phyloP scores from a whole-genome alignment of 2,888 invertebrate species.

The Lomographa bimaculata region DNA sequence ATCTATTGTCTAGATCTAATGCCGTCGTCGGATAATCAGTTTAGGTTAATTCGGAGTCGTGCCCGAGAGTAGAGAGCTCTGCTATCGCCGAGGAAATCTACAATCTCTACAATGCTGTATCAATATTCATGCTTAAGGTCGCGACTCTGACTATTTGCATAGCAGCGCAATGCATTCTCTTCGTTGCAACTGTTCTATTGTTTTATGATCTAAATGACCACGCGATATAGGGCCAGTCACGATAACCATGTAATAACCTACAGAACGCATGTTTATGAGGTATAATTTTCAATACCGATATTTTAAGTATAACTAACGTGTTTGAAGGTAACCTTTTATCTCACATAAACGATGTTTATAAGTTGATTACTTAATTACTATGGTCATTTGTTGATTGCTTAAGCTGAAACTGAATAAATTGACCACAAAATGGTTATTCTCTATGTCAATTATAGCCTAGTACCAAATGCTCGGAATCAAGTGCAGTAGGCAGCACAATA shows the following conservation, averaged over 20 bases:
- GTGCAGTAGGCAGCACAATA: constrained; percentile 37
- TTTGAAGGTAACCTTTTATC: constrained; percentile 3
- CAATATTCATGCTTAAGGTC: constrained; percentile 82
- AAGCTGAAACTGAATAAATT: constrained; percentile 26
- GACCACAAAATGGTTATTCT: constrained; percentile 28
- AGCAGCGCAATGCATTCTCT: constrained; percentile 78
- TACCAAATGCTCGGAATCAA: constrained; percentile 21
- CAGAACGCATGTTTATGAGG: constrained; percentile 48
- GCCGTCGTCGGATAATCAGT: constrained; percentile 61
- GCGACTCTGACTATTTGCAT: constrained; percentile 81
- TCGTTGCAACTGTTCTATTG: constrained; percentile 79
- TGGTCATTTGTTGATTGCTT: constrained; percentile 22
- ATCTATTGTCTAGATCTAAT: constrained; percentile 52
- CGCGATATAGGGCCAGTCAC: constrained; percentile 75
- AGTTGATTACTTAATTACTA: constrained; percentile 11
- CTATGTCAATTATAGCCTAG: constrained; percentile 23
- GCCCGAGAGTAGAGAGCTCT: constrained; percentile 65
- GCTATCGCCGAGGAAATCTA: constrained; percentile 72
- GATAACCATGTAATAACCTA: constrained; percentile 72
- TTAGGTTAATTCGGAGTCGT: constrained; percentile 68
- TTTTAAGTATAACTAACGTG: no score
- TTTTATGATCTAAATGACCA: constrained; percentile 83
- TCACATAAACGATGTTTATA: not conserved
- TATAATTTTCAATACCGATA: constrained; percentile 42
- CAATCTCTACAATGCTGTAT: constrained; percentile 79